Percentiles rank a stretch among this genome's conserved stretches.
Evolutionary conservation across 2,888 invertebrate species (phyloP).

Genomic region (Drosophila anomalata): DNA sequence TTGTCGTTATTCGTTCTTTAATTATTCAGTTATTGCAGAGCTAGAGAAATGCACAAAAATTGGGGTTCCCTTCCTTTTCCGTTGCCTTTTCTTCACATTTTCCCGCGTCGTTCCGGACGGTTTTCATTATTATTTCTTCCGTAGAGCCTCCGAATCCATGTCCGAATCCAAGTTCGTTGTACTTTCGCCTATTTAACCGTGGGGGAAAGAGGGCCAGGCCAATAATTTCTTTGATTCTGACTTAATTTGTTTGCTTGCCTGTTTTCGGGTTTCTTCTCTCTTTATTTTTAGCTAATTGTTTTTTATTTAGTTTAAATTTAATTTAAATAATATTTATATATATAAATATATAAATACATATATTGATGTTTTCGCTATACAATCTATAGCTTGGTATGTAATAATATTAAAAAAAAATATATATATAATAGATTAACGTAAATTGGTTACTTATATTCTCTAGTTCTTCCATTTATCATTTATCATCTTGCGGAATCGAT

Average conservation of each 20-base stretch:
- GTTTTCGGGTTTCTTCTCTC: conserved; percentile 26
- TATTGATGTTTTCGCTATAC: conserved; percentile 46
- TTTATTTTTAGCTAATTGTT: conserved; percentile 50
- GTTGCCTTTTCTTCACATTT: not conserved
- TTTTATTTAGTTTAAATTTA: conserved; percentile 59
- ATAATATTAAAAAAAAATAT: conserved; percentile 40
- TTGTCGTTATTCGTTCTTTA: not conserved
- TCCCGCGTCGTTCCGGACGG: conserved; percentile 3
- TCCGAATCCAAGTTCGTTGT: conserved; percentile 25
- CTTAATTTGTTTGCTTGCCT: conserved; percentile 29
- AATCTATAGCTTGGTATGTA: conserved; percentile 48
- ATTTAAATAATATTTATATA: conserved; percentile 67
- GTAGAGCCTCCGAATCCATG: conserved; percentile 2
- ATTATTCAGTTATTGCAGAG: not conserved
- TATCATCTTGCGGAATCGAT: conserved; percentile 10
- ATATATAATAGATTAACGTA: conserved; percentile 39
- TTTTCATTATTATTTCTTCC: conserved; percentile 1
- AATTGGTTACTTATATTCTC: conserved; percentile 42
- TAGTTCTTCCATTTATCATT: conserved; percentile 2
- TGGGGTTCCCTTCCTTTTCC: not conserved
- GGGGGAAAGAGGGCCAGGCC: conserved; percentile 1
- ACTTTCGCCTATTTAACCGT: conserved; percentile 17
- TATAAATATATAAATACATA: conserved; percentile 34
- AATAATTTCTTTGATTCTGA: conserved; percentile 18
- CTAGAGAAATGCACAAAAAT: conserved; percentile 26